phyloP scores from a whole-genome alignment of 2,888 invertebrate species.

The Euzetes globulus region DNA sequence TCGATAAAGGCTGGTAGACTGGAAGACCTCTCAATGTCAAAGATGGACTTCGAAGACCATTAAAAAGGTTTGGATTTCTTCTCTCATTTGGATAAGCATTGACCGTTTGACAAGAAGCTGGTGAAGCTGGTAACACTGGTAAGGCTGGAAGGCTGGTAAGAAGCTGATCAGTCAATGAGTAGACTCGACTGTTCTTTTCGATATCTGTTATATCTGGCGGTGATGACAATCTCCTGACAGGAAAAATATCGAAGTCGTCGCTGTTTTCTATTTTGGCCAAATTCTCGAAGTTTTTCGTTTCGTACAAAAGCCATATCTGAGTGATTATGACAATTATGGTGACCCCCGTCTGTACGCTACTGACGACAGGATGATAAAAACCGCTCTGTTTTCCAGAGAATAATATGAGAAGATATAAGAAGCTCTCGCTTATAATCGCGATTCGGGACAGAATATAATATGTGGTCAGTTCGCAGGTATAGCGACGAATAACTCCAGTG shows the following conservation, averaged over 20 bases:
- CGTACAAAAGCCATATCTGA: constrained; percentile 21
- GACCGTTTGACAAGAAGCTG: too few relatives aligned
- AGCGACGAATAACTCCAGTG: not conserved
- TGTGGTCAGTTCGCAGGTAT: not conserved
- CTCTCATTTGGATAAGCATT: too few relatives aligned
- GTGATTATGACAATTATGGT: not conserved
- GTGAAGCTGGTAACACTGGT: too few relatives aligned
- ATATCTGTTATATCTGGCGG: not conserved
- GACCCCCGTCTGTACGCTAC: not conserved
- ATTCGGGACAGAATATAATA: not conserved
- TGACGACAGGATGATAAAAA: not conserved
- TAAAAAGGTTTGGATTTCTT: too few relatives aligned
- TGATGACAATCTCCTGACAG: not conserved
- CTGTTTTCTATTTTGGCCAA: not conserved
- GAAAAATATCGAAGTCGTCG: not conserved
- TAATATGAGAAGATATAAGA: not conserved
- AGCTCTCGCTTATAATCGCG: not conserved
- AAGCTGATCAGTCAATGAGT: constrained; percentile 15
- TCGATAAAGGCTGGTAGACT: too few relatives aligned
- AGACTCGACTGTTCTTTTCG: not conserved
- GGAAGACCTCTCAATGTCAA: too few relatives aligned
- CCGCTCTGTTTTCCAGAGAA: not conserved
- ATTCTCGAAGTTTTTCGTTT: not conserved
- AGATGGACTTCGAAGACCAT: too few relatives aligned
- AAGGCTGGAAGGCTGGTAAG: not conserved